A percentile compares a stretch with the other conserved stretches of the same genome.
phyloP scores from a whole-genome alignment of 2,797 vertebrate genomes.

The Microhierax caerulescens region DNA sequence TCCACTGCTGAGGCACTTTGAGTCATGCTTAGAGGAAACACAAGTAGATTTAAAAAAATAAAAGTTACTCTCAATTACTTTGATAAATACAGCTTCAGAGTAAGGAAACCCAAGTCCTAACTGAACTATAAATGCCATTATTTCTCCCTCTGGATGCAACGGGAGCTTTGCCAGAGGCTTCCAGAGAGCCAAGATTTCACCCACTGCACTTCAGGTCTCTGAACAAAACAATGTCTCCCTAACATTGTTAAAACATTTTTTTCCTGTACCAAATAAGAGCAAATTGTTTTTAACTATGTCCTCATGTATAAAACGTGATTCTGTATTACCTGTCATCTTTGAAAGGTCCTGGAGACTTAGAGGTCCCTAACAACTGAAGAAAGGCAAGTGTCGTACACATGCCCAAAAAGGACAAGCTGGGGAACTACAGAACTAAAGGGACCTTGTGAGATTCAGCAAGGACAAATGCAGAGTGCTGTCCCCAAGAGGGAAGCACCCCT shows the following conservation, averaged over 20 bases:
- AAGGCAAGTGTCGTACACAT: background rate
- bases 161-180: background rate
- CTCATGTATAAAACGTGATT: conserved; percentile 8
- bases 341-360: background rate
- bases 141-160: background rate
- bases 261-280: background rate
- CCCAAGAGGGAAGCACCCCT: background rate
- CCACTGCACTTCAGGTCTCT: background rate
- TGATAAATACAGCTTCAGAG: background rate
- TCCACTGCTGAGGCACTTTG: background rate
- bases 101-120: background rate
- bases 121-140: background rate
- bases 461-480: background rate
- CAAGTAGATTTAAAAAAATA: background rate
- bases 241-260: background rate
- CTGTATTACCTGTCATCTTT: background rate
- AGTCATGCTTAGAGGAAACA: background rate
- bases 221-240: background rate
- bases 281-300: background rate
- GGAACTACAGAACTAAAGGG: background rate
- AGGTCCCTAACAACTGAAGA: background rate
- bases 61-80: background rate
- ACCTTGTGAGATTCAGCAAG: background rate
- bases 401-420: background rate
- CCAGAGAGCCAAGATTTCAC: background rate